A percentile compares a stretch with the other conserved stretches of the same genome.
These are phyloP conservation scores for Temnothorax curvispinosus DNA, from an alignment of 1,140 invertebrate genomes.

Conservation along the genomic window DNA sequence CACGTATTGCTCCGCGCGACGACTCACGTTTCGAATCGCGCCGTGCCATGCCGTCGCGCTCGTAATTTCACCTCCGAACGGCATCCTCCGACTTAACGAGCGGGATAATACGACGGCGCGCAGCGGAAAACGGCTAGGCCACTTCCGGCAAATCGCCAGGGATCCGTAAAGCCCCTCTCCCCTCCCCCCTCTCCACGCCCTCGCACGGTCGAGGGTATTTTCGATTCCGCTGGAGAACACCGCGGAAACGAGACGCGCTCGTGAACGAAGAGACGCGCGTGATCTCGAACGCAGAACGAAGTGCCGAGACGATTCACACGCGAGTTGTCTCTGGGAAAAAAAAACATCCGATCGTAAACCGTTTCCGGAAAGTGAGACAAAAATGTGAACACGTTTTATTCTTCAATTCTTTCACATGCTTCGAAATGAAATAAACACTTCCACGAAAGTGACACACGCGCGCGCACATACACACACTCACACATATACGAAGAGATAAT, in stretches of 20 bases:
- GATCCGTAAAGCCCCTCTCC: not conserved
- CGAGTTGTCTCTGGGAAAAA: not conserved
- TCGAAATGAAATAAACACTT: slow-evolving; percentile 1
- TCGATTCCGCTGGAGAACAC: not conserved
- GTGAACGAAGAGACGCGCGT: slow-evolving; percentile 3
- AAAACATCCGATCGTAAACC: not conserved
- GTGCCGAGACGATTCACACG: not conserved
- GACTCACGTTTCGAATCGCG: not conserved
- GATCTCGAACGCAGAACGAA: not conserved
- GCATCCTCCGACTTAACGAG: not conserved
- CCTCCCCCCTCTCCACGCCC: not conserved
- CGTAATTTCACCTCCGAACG: slow-evolving; percentile 61
- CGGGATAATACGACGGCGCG: slow-evolving; percentile 10
- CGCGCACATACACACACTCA: not conserved
- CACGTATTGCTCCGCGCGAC: not conserved
- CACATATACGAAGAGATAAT: not conserved
- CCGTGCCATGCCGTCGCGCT: not conserved
- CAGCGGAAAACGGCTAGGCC: not conserved
- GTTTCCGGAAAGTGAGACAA: not conserved
- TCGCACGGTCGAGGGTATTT: not conserved
- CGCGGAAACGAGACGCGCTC: not conserved
- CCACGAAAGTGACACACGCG: not conserved
- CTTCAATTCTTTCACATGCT: too few species aligned
- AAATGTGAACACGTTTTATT: not conserved
- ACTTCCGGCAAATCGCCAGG: slow-evolving; percentile 1